phyloP scores from a whole-genome alignment of 2,888 invertebrate species.

The Oligia latruncula region DNA sequence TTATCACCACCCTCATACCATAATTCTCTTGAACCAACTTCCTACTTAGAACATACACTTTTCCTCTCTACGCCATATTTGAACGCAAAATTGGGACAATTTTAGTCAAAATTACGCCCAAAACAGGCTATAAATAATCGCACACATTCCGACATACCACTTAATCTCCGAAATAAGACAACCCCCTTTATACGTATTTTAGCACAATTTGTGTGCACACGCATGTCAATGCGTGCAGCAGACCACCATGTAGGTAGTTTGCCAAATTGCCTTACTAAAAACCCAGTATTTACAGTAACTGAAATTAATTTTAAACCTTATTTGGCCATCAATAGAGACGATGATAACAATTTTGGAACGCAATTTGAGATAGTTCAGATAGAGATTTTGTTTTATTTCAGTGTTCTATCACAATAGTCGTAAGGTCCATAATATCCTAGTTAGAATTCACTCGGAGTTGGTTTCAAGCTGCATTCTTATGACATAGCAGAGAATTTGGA shows the following conservation, averaged over 20 bases:
- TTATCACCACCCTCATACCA: not conserved
- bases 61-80: constrained; percentile 15
- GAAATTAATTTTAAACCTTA: constrained; percentile 39
- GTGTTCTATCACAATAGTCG: constrained; percentile 12
- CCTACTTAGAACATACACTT: constrained; percentile 11
- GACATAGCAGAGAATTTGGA: constrained; percentile 3
- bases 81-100: constrained; percentile 42
- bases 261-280: constrained; percentile 75
- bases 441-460: constrained; percentile 21
- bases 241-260: constrained; percentile 67
- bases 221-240: constrained; percentile 68
- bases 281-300: constrained; percentile 10
- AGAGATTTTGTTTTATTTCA: not conserved
- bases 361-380: not conserved
- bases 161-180: constrained; percentile 77
- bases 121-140: constrained; percentile 70
- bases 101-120: constrained; percentile 59
- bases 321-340: not conserved
- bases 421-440: constrained; percentile 46
- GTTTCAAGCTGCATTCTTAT: constrained; percentile 45
- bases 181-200: constrained; percentile 68
- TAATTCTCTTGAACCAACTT: constrained; percentile 7
- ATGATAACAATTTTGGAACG: constrained; percentile 8
- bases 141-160: constrained; percentile 71
- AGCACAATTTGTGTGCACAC: constrained; percentile 69